Conservation (phyloP, 2,113 vertebrate species). For the Chloropsis hardwickii region DNA sequence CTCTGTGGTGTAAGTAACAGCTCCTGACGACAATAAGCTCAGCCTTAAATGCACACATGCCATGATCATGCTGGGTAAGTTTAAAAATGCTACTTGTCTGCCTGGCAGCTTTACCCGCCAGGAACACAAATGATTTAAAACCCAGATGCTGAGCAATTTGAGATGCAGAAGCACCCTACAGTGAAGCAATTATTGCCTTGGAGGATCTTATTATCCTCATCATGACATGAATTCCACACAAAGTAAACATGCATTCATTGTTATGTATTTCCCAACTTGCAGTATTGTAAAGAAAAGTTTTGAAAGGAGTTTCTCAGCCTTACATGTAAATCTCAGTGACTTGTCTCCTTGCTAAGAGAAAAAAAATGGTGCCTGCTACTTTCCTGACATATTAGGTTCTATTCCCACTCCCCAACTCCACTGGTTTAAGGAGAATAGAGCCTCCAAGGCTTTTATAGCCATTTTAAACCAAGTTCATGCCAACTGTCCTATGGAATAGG, state of each 20-base stretch:
- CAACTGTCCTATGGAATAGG: neutral
- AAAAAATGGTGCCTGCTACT: neutral
- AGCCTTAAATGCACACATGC: constrained; percentile 61
- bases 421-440: neutral
- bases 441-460: neutral
- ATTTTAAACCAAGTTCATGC: neutral
- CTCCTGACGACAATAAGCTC: constrained; percentile 53
- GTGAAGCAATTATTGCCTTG: constrained; percentile 73
- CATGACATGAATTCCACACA: constrained; percentile 65
- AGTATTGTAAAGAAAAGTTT: constrained; percentile 20
- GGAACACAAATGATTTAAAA: constrained; percentile 69
- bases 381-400: neutral
- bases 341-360: neutral
- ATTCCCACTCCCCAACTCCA: accelerated
- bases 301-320: neutral
- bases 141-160: constrained; percentile 72
- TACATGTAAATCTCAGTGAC: neutral
- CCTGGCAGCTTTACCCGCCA: constrained; percentile 49
- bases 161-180: constrained; percentile 68
- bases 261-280: constrained; percentile 44
- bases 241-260: constrained; percentile 63
- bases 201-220: constrained; percentile 70
- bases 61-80: constrained; percentile 52
- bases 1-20: constrained; percentile 50
- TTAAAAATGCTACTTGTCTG: constrained; percentile 67